Base-by-base conservation (phyloP, 2,888 invertebrate genomes). In the Mythimna ferrago region DNA sequence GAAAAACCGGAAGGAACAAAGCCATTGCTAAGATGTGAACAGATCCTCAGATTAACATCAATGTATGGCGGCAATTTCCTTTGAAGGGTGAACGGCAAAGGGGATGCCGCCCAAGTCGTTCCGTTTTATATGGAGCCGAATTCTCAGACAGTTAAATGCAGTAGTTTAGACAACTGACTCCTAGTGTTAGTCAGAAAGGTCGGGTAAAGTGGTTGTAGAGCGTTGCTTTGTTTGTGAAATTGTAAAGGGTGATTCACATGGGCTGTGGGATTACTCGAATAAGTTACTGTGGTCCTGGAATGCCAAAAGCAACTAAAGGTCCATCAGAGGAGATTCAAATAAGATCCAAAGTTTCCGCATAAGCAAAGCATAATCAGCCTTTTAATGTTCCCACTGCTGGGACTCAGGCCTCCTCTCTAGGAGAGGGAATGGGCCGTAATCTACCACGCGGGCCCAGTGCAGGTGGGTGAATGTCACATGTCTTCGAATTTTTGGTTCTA, bases 31-130 rank as follows among this genome's bases (percentile, higher is more conserved):
- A 90, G 90, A 93, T 92, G 93, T 94, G 93, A 93, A 94, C 92
- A 93, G 93, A 94, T 94, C 90, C 89, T 75, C 68, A 93, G 95
- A 95, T 95, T 94, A 95, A 92, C 89, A 88, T 89, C 93, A 88
- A 94, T 94, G 93, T 94, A 94, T 93, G 92, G 93, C 87, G 86
- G 92, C 94, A 94, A 95, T 95, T 94, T 94, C 94, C 94, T 91
- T 85, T 85, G 88, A 92, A 92, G 93, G 93, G 92, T 89, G 92
- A 94, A 92, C 92, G 93, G 93, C 91, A 92, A 92, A 88, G 87
- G 89, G 87, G 90, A 91, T 89, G 86, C 84, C 89, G 88, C 88
- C 81, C 88, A 85, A 89, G 82, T 87, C 89, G 87, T 91, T 92
- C 85, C 88, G 88, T 92, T 93, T 93, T 92, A 92, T 88, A 85